Base-by-base conservation (phyloP, 1,140 invertebrate genomes). In the Papilio aristodemus region DNA sequence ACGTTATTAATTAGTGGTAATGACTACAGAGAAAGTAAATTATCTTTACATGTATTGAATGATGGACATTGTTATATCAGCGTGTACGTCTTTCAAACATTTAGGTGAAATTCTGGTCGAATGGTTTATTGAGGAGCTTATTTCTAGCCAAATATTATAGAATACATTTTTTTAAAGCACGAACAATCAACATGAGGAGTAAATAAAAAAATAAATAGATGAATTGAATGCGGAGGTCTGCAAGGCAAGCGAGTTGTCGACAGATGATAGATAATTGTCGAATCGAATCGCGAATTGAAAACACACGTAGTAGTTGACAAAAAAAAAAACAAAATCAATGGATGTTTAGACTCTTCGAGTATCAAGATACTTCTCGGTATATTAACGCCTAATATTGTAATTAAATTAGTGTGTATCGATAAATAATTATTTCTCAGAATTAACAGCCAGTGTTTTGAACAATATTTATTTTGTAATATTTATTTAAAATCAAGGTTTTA, bases 211-310 rank as follows among this genome's bases (percentile, higher is more conserved):
- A 50, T 10, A 50, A 50, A 2, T 22, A 50, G 3, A 32, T 58
- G n/a, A 6, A 58, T 62, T 62, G 36, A 62, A 62, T 38, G 36
- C 27, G 59, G 59, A 62, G 36, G 36, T 39, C 36, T 17, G 27
- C 59, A 62, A 39, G 59, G 59, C 32, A 39, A 62, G 36, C 59
- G 4, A 19, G 27, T 62, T 27, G 32, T 62, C 17, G 27, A 60
- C 36, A 38, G 27, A 10, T 38, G 8, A 17, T 14, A 8, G 38
- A 39, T 62, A 38, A 62, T 62, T 13, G 36, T 62, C 59, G 59
- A 37, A 62, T 19, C 59, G 59, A 62, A 62, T 62, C 8, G 14
- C 36, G 32, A 37, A 38, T 38, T 4, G 59, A 17, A 38, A 39
- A 59, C 27, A 32, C 27, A 32, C 27, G 6, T 37, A 17, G 17